A percentile compares a stretch with the other conserved stretches of the same genome.
phyloP scores from a whole-genome alignment of 2,888 invertebrate species.

The Drosophila neotestacea region DNA sequence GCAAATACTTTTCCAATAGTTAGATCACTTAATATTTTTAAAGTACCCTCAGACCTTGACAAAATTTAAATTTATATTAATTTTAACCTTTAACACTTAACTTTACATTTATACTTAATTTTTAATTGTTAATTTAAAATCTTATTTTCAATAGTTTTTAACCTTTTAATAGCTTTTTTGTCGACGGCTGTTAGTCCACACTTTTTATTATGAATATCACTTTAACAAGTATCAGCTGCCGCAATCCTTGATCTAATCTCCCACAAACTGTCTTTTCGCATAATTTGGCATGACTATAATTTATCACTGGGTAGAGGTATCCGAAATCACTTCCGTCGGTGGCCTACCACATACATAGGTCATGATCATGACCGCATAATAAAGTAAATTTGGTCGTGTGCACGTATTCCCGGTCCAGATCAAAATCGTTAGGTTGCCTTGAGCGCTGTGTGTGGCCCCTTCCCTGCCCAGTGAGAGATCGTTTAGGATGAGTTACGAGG shows the following conservation, averaged over 20 bases:
- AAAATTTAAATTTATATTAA: too few relatives aligned
- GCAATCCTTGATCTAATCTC: background rate
- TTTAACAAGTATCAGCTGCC: constrained; percentile 18
- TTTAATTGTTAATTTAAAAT: too few relatives aligned
- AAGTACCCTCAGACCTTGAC: too few relatives aligned
- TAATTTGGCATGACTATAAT: constrained; percentile 51
- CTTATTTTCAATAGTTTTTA: too few relatives aligned
- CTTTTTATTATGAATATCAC: too few relatives aligned
- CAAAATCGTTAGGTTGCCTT: constrained; percentile 22
- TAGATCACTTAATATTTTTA: too few relatives aligned
- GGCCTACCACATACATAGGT: constrained; percentile 36
- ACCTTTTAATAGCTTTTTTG: too few relatives aligned
- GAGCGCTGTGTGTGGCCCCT: constrained; percentile 53
- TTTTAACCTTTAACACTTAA: too few relatives aligned
- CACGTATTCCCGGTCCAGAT: constrained; percentile 55
- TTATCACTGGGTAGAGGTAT: constrained; percentile 23
- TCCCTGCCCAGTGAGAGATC: constrained; percentile 48
- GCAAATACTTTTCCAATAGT: too few relatives aligned
- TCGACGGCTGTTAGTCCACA: too few relatives aligned
- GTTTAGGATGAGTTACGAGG: constrained; percentile 75
- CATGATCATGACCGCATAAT: constrained; percentile 62
- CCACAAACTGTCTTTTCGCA: constrained; percentile 38
- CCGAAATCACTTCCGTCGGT: constrained; percentile 57
- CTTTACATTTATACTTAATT: too few relatives aligned
- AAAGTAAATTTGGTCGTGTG: constrained; percentile 66